Evolutionary conservation across 2,888 invertebrate species (phyloP), one percentile per base, ranked within the genome.

Genomic region (Amorpha juglandis): DNA sequence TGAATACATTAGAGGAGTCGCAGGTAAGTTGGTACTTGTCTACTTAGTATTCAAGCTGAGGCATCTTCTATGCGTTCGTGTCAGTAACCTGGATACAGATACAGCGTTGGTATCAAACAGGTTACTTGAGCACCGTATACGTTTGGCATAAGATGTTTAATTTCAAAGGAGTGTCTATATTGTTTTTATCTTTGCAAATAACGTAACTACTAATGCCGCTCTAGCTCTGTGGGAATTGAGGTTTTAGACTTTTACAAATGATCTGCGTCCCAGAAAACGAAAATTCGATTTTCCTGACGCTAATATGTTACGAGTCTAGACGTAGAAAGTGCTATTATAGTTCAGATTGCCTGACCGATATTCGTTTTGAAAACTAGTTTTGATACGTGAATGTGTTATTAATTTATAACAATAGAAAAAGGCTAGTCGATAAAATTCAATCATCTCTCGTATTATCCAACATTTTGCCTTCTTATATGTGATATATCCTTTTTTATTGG

Each of bases 1-100:
- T 90, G 89, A 89, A 90, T 90, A 90, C 83, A 88, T 90, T 89
- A 88, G 78, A 70, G 67, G 68, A 74, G 76, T 76, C 77, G 71
- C 79, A 82, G 81, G 82, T 85, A 63, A 62, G 58, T 52, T 64
- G 51, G 50, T 45, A 45, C 50, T 58, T 50, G 63, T 48, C 48
- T 42, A 79, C 81, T 89, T 89, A 86, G 88, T 88, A 90, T 89
- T 88, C 89, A 88, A 19, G 19, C 12, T 73, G 77, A 69, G 77
- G 74, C 68, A 71, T 72, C 73, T 80, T 73, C 74, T 63, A 66
- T 63, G 66, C 66, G 63, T 63, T 62, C 66, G 63, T 66, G 72
- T 74, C 74, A 71, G 78, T 80, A 83, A 80, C 82, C 79, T 70
- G 77, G 78, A 79, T 77, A 66, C 52, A 52, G 63, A 50, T 58